Conservation (phyloP, 2,113 vertebrate species). For the Synodontis membranacea region DNA sequence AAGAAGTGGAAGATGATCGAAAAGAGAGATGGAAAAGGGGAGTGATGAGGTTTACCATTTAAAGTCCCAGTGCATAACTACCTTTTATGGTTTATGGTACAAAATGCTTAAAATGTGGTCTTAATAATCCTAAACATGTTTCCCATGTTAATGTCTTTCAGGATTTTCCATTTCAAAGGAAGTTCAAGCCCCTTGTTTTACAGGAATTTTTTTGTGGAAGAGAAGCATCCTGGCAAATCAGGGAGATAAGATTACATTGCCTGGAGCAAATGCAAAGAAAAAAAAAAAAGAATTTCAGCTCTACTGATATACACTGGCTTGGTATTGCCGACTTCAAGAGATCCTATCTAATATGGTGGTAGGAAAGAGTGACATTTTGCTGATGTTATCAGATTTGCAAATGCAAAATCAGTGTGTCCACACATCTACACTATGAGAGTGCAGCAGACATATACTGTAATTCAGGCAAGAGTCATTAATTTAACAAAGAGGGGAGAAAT, state of each 20-base stretch:
- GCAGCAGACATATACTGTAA: neutral
- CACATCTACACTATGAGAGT: neutral
- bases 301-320: slow-evolving; percentile 12
- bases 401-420: neutral
- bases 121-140: neutral
- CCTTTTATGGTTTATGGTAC: neutral
- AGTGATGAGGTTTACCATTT: neutral
- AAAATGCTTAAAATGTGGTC: neutral
- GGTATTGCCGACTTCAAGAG: neutral
- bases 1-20: neutral
- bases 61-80: neutral
- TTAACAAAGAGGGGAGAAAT: neutral
- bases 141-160: neutral
- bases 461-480: neutral
- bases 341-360: neutral
- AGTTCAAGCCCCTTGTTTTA: neutral
- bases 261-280: neutral
- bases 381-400: slow-evolving; percentile 17
- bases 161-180: neutral
- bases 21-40: neutral
- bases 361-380: slow-evolving; percentile 10
- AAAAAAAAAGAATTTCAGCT: neutral
- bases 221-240: neutral
- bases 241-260: neutral
- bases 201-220: neutral